Evolutionary conservation across 37 sponge, comb jelly and placozoan genomes (phyloP).

Genomic region (Diacarnus erythraeanus): DNA sequence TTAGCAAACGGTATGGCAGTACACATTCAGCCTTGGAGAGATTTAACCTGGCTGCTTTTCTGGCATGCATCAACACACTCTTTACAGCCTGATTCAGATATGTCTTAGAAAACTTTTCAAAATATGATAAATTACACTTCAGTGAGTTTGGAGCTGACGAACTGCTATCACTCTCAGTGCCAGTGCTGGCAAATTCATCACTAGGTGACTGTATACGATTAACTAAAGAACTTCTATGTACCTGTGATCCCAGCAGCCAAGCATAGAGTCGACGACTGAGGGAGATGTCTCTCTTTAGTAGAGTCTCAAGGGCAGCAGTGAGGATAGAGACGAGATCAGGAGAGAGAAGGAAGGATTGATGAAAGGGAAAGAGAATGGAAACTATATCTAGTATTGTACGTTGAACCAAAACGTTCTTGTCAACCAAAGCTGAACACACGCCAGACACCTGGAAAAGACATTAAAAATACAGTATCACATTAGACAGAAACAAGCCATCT

Average conservation of each 20-base stretch:
- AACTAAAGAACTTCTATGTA: constrained; percentile 11
- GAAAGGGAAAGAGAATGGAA: constrained; percentile 59
- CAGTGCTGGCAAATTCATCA: not conserved
- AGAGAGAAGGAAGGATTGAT: constrained; percentile 39
- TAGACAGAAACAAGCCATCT: not conserved
- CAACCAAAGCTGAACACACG: constrained; percentile 64
- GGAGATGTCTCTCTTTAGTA: constrained; percentile 82
- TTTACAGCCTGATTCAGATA: constrained; percentile 22
- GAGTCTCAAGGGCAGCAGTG: constrained; percentile 60
- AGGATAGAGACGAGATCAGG: constrained; percentile 41
- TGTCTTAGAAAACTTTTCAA: constrained; percentile 33
- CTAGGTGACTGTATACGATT: not conserved
- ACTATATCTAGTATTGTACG: constrained; percentile 71
- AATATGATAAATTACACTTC: constrained; percentile 7
- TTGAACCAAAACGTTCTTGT: constrained; percentile 68
- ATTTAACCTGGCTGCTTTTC: constrained; percentile 8
- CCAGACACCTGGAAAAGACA: constrained; percentile 48
- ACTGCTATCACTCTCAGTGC: not conserved
- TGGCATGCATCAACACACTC: not conserved
- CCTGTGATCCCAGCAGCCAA: constrained; percentile 72
- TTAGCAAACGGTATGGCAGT: constrained; percentile 57
- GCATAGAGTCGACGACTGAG: constrained; percentile 74
- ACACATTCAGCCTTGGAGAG: constrained; percentile 22
- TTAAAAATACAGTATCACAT: not conserved
- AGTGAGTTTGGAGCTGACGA: not conserved